Base-by-base conservation (phyloP, 2,797 vertebrate genomes). In the Danio aesculapii region DNA sequence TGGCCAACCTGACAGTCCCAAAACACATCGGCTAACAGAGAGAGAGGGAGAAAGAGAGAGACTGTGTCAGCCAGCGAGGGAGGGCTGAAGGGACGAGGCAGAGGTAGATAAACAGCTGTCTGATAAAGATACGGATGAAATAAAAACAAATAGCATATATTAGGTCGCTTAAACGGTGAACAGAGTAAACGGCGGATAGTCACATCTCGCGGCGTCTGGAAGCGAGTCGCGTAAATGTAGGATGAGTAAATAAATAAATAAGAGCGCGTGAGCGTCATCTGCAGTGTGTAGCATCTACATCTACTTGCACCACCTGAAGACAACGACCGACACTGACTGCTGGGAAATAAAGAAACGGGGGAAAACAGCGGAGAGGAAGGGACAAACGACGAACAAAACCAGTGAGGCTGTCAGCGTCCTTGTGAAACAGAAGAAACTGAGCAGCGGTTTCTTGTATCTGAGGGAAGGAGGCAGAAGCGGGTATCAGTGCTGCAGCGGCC, bases 251-350 rank as follows among this genome's bases (percentile, higher is more conserved):
- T 91, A 91, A 91, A 75, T 91, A 83, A 85, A 79, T 89, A 86
- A 81, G 82, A 86, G 86, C 83, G 83, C 88, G 91, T 78, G 79
- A 81, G 92, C 93, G 92, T 93, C 92, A 92, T 94, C 93, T 88
- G 93, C 93, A 94, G 91, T 93, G 89, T 90, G 87, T 85, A 90
- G 89, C 89, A 86, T 89, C 88, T 89, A 90, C 91, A 90, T 91
- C 88, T 91, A 90, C 90, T 89, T 92, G 91, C 92, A 88, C 89
- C 92, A 93, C 91, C 92, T 89, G 89, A 86, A 81, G 86, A 85
- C 67, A 75, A 81, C 78, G 63, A 71, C 72, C 11, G 84, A 88
- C 83, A 75, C 88, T 7, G 44, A 39, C 70, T 57, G 71, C 71
- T 58, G 53, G 87, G 90, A 85, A 87, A 78, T 81, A 88, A 87